Percentiles rank a stretch among this genome's conserved stretches.
These are phyloP conservation scores for Phymatocera aterrima DNA, from an alignment of 2,888 invertebrate species.

Conservation along the genomic window DNA sequence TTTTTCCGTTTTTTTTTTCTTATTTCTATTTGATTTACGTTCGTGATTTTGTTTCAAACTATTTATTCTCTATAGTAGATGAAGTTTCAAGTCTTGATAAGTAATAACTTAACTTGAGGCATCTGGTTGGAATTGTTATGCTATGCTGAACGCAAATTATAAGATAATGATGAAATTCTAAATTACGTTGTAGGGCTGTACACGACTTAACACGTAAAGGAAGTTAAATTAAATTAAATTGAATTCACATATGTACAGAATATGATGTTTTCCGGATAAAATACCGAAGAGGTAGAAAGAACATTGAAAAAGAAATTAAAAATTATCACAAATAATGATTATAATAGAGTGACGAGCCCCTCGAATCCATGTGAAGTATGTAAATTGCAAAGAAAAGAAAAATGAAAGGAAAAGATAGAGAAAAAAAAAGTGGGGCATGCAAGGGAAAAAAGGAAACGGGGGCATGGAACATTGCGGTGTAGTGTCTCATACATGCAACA, in stretches of 20 bases:
- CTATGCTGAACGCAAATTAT: constrained; percentile 42
- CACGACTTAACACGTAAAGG: constrained; percentile 4
- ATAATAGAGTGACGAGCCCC: constrained; percentile 33
- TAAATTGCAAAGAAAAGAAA: not conserved
- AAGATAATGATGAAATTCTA: constrained; percentile 59
- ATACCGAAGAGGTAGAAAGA: constrained; percentile 10
- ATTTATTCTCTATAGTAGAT: not conserved
- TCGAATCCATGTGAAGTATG: not conserved
- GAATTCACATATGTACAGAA: constrained; percentile 35
- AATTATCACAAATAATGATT: constrained; percentile 30
- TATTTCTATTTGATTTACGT: not conserved
- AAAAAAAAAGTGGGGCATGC: not conserved
- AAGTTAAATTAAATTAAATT: not conserved
- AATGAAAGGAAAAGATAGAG: not conserved
- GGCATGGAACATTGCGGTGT: constrained; percentile 23
- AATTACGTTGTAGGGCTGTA: constrained; percentile 59
- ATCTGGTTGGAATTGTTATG: constrained; percentile 41
- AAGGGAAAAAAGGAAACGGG: not conserved
- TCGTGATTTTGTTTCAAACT: not conserved
- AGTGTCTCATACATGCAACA: constrained; percentile 31
- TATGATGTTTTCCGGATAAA: constrained; percentile 33
- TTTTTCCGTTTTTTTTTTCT: not conserved
- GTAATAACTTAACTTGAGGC: constrained; percentile 19
- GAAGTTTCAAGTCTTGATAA: not conserved
- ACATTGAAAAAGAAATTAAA: not conserved